Base-by-base conservation (phyloP, 2,888 invertebrate species). In the Tenthredo amoena region DNA sequence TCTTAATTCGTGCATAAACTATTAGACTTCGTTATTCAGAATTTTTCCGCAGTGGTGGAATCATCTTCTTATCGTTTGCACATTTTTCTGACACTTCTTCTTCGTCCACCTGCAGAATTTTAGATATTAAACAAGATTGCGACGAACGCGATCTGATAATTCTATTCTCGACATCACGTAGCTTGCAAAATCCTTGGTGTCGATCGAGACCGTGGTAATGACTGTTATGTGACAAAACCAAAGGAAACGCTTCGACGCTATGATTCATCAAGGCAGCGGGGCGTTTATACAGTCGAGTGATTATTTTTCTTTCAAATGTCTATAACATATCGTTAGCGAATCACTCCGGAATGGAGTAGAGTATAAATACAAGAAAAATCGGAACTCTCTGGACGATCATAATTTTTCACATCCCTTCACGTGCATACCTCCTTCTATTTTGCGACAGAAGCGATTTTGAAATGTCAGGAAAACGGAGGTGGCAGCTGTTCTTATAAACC, bases 401-500 rank as follows among this genome's bases (percentile, higher is more conserved):
- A 62, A 81, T 81, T 81, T 81, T 81, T 81, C 81, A 81, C 37
- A 12, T 6, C 2, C 81, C 62, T 81, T 81, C 81, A 81, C n/a
- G 15, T 81, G 81, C 81, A 81, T 47, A 15, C 81, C 40, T 15
- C 40, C 6, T 62, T 62, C 15, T 40, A 40, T 40, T 81, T 62
- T 10, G 15, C 81, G 81, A 62, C 62, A 50, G 62, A 62, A 81
- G 62, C 81, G 62, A 81, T 81, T 81, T 81, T 62, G 7, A 81
- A 81, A 58, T 21, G 81, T 81, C 81, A 62, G 10, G 5, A 1
- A 62, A 37, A 62, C 58, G 3, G 18, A 62, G 21, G 62, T 31
- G 47, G 50, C 77, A 43, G 43, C 72, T 74, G 40, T 74, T 74
- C 72, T 74, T 74, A 74, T 74, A 15, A 9, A 43, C 72, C 72